These are phyloP conservation scores for Mesaphorura yosii DNA, from an alignment of 1,140 invertebrate species.

Conservation along the genomic window DNA sequence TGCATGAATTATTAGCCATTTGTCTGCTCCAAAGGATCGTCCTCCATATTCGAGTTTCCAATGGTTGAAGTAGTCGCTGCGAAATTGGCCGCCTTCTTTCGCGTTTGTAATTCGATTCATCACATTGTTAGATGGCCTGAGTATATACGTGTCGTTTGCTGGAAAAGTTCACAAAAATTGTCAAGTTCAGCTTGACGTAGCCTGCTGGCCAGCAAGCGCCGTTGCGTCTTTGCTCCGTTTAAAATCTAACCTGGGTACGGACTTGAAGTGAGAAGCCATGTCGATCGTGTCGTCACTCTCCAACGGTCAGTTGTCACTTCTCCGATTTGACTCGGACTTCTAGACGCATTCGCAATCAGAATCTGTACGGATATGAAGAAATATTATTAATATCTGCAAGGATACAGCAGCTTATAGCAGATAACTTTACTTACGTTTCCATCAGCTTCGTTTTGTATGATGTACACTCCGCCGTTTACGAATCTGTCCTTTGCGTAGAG, in stretches of 20 bases:
- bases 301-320: neutral
- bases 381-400: neutral
- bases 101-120: neutral
- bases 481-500: neutral
- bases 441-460: neutral
- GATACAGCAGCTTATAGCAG: no score
- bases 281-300: neutral
- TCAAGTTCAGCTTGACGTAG: neutral
- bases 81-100: neutral
- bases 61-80: neutral
- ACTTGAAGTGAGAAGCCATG: neutral
- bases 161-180: neutral
- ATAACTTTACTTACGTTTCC: neutral
- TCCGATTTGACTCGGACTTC: neutral
- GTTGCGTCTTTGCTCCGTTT: neutral
- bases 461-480: neutral
- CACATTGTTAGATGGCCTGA: neutral
- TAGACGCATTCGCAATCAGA: no score
- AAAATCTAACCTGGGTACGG: neutral
- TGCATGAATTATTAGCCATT: neutral
- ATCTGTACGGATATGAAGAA: neutral
- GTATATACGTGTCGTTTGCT: neutral
- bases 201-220: neutral
- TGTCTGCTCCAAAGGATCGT: neutral
- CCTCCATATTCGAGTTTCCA: neutral